phyloP scores from a whole-genome alignment of 2,888 invertebrate species.

The Dasysyrphus tricinctus region DNA sequence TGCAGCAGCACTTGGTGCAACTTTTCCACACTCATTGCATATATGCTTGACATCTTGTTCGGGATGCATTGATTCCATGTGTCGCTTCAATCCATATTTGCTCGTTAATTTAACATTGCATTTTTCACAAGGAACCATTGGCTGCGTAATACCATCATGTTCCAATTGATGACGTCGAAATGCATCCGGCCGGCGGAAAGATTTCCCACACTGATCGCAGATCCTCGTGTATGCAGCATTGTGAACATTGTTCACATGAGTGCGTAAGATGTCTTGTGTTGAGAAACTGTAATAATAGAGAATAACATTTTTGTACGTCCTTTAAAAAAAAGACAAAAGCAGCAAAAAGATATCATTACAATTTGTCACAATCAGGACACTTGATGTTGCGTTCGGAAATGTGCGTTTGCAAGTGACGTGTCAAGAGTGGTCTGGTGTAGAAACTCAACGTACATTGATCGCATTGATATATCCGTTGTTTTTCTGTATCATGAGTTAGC shows the following conservation, averaged over 20 bases:
- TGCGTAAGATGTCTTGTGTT: slow-evolving; percentile 79
- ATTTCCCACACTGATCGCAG: slow-evolving; percentile 82
- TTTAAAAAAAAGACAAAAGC: background rate
- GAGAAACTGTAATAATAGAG: slow-evolving; percentile 78
- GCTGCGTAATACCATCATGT: slow-evolving; percentile 79
- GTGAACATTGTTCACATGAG: slow-evolving; percentile 80
- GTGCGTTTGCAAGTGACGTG: slow-evolving; percentile 80
- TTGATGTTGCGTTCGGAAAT: slow-evolving; percentile 80
- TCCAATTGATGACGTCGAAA: slow-evolving; percentile 80
- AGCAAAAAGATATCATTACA: slow-evolving; percentile 74
- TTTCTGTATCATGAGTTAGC: slow-evolving; percentile 78
- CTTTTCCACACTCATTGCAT: slow-evolving; percentile 79
- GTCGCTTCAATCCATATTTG: slow-evolving; percentile 80
- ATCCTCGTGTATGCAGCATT: slow-evolving; percentile 80
- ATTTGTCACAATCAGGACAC: slow-evolving; percentile 80
- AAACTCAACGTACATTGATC: slow-evolving; percentile 80
- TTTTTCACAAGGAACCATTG: slow-evolving; percentile 79
- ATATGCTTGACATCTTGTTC: slow-evolving; percentile 78
- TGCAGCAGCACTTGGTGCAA: slow-evolving; percentile 80
- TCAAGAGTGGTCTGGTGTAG: slow-evolving; percentile 78
- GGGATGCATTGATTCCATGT: slow-evolving; percentile 81
- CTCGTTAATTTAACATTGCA: slow-evolving; percentile 79
- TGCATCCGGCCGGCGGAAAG: slow-evolving; percentile 79
- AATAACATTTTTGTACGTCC: background rate
- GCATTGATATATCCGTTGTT: slow-evolving; percentile 79